Evolutionary conservation across 2,797 vertebrate genomes (phyloP).

Genomic region (Phylloscopus collybita): DNA sequence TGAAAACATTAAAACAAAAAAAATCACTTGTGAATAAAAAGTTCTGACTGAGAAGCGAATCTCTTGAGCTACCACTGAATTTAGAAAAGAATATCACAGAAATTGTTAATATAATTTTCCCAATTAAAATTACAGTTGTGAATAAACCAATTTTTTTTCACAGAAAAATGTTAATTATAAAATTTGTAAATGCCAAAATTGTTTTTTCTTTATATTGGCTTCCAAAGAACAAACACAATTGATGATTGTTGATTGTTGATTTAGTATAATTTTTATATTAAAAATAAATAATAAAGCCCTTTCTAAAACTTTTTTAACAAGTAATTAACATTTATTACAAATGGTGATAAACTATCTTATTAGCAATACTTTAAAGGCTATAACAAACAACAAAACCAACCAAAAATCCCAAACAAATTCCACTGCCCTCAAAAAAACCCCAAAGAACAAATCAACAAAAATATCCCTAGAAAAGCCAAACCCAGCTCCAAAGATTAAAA

Average conservation of each 20-base stretch:
- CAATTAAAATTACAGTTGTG: not conserved
- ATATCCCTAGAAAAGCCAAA: not conserved
- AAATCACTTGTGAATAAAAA: not conserved
- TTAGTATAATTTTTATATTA: not conserved
- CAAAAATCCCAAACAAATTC: fast-evolving
- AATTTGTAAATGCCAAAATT: not conserved
- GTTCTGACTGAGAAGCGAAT: not conserved
- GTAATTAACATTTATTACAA: not conserved
- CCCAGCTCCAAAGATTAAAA: not conserved
- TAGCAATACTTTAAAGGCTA: not conserved
- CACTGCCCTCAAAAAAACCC: not conserved
- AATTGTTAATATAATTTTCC: not conserved
- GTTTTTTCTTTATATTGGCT: not conserved
- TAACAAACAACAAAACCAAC: not conserved
- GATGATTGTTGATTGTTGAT: not conserved
- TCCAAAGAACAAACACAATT: not conserved
- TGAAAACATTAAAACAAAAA: not conserved
- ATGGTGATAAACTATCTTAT: not conserved
- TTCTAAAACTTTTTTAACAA: not conserved
- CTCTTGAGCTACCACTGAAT: not conserved
- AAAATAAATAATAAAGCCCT: not conserved
- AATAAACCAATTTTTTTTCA: not conserved
- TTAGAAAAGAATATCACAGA: not conserved
- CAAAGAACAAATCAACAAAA: not conserved
- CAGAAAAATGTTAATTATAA: not conserved